A percentile compares a stretch with the other conserved stretches of the same genome.
Evolutionary conservation across 2,113 vertebrate species (phyloP).

Genomic region (Redunca redunca): DNA sequence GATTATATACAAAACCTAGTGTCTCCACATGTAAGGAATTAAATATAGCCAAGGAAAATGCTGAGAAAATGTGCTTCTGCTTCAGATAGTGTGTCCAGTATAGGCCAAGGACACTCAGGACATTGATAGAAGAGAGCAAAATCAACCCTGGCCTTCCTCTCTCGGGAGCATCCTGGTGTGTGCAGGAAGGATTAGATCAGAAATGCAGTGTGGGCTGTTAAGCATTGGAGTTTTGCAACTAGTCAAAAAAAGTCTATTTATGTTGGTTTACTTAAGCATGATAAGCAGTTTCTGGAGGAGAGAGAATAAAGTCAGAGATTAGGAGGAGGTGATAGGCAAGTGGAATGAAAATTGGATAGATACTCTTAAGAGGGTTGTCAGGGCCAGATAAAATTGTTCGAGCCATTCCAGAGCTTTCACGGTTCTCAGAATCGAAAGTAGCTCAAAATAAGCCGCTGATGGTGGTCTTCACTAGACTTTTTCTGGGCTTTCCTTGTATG

Average conservation of each 20-base stretch:
- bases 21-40: not conserved
- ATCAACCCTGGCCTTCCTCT: not conserved
- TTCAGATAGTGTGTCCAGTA: not conserved
- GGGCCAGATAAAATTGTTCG: not conserved
- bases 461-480: not conserved
- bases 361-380: not conserved
- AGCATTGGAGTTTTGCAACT: not conserved
- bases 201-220: not conserved
- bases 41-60: not conserved
- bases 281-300: conserved; percentile 27
- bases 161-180: not conserved
- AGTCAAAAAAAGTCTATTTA: conserved; percentile 24
- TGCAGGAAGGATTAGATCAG: conserved; percentile 6
- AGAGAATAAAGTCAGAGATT: not conserved
- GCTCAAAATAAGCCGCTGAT: not conserved
- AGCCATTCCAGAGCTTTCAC: not conserved
- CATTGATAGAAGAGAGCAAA: not conserved
- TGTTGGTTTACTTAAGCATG: conserved; percentile 2
- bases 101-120: not conserved
- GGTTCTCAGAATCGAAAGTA: not conserved
- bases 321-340: not conserved
- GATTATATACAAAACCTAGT: not conserved
- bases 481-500: fast-evolving
- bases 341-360: not conserved
- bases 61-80: not conserved